phyloP scores from a whole-genome alignment of 2,888 invertebrate genomes.

The Pachliopta kotzebuea region DNA sequence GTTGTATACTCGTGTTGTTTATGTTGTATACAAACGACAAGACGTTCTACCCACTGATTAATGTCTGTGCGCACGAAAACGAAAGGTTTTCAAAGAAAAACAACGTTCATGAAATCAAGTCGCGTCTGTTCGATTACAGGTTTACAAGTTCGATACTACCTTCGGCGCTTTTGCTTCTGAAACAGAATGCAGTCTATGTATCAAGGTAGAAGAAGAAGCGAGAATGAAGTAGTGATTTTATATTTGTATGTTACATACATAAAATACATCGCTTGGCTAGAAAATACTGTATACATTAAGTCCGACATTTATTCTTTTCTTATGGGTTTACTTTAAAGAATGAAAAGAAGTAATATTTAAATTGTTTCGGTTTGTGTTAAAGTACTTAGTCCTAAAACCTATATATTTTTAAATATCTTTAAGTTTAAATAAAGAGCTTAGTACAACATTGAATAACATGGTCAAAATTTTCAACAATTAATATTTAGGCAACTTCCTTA shows the following conservation, averaged over 20 bases:
- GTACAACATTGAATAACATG: too few relatives aligned
- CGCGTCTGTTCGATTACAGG: slow-evolving; percentile 59
- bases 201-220: slow-evolving; percentile 33
- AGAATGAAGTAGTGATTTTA: neutral
- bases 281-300: too few relatives aligned
- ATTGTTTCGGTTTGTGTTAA: too few relatives aligned
- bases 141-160: slow-evolving; percentile 38
- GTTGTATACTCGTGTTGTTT: slow-evolving; percentile 21
- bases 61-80: slow-evolving; percentile 39
- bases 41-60: slow-evolving; percentile 35
- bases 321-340: too few relatives aligned
- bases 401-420: too few relatives aligned
- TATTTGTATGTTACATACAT: neutral
- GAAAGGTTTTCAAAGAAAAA: slow-evolving; percentile 35
- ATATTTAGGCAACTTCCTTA: too few relatives aligned
- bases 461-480: neutral
- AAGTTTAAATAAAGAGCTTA: neutral
- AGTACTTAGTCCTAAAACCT: too few relatives aligned
- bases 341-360: too few relatives aligned
- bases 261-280: neutral
- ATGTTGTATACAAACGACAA: slow-evolving; percentile 18
- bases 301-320: too few relatives aligned
- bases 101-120: slow-evolving; percentile 44
- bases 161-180: slow-evolving; percentile 34
- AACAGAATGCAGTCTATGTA: slow-evolving; percentile 8